A percentile compares a stretch with the other conserved stretches of the same genome.
phyloP scores from a whole-genome alignment of 2,888 invertebrate genomes.

The Scaptomyza parva region DNA sequence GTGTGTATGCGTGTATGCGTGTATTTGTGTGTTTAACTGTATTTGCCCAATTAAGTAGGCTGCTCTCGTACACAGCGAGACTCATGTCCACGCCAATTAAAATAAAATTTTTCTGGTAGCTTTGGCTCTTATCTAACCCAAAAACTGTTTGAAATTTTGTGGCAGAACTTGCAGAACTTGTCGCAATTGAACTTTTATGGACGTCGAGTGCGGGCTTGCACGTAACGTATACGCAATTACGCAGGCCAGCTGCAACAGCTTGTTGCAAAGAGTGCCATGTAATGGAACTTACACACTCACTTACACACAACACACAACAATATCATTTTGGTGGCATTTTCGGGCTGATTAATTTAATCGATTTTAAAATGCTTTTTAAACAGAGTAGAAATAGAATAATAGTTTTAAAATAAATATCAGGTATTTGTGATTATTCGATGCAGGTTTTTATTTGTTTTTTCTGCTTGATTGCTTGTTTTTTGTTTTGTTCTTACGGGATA shows the following conservation, averaged over 20 bases:
- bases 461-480: background rate
- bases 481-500: background rate
- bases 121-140: constrained; percentile 41
- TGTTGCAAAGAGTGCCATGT: constrained; percentile 13
- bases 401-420: background rate
- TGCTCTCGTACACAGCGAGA: constrained; percentile 51
- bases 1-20: constrained; percentile 8
- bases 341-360: constrained; percentile 2
- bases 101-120: constrained; percentile 64
- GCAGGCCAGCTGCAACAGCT: constrained; percentile 30
- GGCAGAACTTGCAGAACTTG: constrained; percentile 52
- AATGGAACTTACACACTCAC: constrained; percentile 22
- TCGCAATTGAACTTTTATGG: constrained; percentile 75
- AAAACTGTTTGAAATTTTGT: constrained; percentile 63
- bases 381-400: background rate
- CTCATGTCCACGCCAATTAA: constrained; percentile 79
- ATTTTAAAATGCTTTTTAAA: constrained; percentile 4
- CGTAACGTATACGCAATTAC: constrained; percentile 76
- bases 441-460: constrained; percentile 9
- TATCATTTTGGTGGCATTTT: background rate
- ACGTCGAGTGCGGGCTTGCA: constrained; percentile 49
- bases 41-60: constrained; percentile 77
- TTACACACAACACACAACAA: constrained; percentile 10
- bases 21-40: constrained; percentile 44
- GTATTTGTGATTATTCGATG: background rate